Percentiles rank a stretch among this genome's conserved stretches.
These are phyloP conservation scores for Melanotaenia duboulayi DNA, from an alignment of 2,113 vertebrate genomes.

Conservation along the genomic window DNA sequence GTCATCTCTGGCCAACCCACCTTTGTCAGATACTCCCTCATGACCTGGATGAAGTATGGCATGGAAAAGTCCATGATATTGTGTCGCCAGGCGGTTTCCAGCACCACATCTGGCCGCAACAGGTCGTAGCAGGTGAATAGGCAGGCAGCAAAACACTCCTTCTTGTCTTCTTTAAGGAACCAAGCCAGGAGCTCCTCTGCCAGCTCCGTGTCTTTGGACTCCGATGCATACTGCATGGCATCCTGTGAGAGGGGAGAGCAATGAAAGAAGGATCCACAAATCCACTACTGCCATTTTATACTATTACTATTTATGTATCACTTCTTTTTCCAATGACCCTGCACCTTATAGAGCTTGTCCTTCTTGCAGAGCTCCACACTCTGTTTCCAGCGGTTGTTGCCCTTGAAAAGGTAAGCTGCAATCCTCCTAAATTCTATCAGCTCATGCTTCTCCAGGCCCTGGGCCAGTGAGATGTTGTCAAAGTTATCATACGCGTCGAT, in stretches of 20 bases:
- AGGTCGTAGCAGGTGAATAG: conserved; percentile 98
- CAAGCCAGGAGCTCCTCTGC: conserved; percentile 97
- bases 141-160: conserved; percentile 98
- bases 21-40: conserved; percentile 99
- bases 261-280: too few species aligned
- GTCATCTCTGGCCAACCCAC: conserved; percentile 80
- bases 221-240: conserved; percentile 98
- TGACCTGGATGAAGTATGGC: conserved; percentile 99
- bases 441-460: conserved; percentile 96
- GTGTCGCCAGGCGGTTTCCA: conserved; percentile 99
- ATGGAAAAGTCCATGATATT: conserved; percentile 99
- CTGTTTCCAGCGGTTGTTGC: conserved; percentile 99
- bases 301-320: too few species aligned
- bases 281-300: too few species aligned
- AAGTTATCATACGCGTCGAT: conserved; percentile 99
- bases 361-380: conserved; percentile 99
- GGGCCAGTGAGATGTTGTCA: conserved; percentile 98
- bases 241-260: conserved; percentile 81
- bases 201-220: conserved; percentile 97
- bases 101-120: conserved; percentile 95
- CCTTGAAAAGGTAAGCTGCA: conserved; percentile 98
- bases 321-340: not conserved
- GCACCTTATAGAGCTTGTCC: conserved; percentile 97
- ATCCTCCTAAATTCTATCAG: conserved; percentile 98
- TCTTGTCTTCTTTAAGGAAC: conserved; percentile 96